Base-by-base conservation (phyloP, 2,888 invertebrate species). In the Lumbricus terrestris region DNA sequence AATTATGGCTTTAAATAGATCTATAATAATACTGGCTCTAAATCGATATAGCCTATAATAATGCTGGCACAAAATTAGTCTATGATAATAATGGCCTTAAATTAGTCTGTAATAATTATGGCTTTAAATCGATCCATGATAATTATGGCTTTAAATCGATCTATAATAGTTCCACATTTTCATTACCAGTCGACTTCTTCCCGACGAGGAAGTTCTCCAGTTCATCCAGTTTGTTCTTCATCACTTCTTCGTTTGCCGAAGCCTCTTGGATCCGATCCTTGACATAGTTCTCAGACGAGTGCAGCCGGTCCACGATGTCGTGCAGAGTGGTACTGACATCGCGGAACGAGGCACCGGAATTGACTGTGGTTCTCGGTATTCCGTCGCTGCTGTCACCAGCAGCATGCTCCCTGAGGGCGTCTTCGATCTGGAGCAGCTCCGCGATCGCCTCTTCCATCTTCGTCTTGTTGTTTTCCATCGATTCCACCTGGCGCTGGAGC, bases 401-500 rank as follows among this genome's bases (percentile, higher is more conserved):
- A 20, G 85, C 20, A 37, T 85, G 85, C 16, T 85, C 34, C 18
- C 85, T 34, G 35, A 85, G 85, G 20, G 85, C 85, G n/a, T 11
- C 23, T 85, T 85, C 85, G 85, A 85, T 85, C 85, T 85, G 85
- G 85, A 85, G 85, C 23, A 85, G 34, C 15, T 85, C 85, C 18
- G 35, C n/a, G 35, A 85, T 85, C 5, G 85, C 85, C 85, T 85
- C 85, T 85, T 85, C 85, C 85, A 85, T 85, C 85, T 85, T 85
- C 85, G 85, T 37, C 85, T 85, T 85, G 85, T 85, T 85, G 34
- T 15, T 85, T 85, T 85, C 85, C 85, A 85, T 85, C 33, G 85
- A 85, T 85, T 85, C 85, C 85, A 85, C 85, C 18, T 85, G 85
- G 85, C 85, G 85, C 85, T 85, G 85, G 85, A 85, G 85, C 23